A percentile compares a stretch with the other conserved stretches of the same genome.
phyloP scores from a whole-genome alignment of 2,888 invertebrate genomes.

The Urechis unicinctus region DNA sequence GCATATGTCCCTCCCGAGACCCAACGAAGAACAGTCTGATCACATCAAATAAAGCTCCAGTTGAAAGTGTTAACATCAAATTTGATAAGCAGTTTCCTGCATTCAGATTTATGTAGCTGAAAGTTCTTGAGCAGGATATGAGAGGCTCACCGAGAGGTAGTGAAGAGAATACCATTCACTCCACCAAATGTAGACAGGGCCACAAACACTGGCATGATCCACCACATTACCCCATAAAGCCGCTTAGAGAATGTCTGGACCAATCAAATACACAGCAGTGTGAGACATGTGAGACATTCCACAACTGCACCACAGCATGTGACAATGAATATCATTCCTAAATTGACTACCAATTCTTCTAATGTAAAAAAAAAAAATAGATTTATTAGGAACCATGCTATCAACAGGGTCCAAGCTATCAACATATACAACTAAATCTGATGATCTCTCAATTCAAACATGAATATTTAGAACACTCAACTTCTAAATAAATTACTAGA shows the following conservation, averaged over 20 bases:
- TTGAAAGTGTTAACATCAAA: neutral
- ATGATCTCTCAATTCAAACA: too few species aligned
- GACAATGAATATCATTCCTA: too few species aligned
- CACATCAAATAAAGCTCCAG: slow-evolving; percentile 2
- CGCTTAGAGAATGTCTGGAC: slow-evolving; percentile 81
- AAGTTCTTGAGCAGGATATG: neutral
- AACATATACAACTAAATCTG: too few species aligned
- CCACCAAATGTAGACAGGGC: slow-evolving; percentile 79
- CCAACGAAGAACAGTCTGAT: slow-evolving; percentile 33
- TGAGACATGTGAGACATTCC: too few species aligned
- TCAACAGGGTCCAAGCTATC: too few species aligned
- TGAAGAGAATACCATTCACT: slow-evolving; percentile 91
- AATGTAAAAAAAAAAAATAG: too few species aligned
- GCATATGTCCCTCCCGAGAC: slow-evolving; percentile 7
- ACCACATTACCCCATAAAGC: slow-evolving; percentile 83
- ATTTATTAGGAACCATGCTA: too few species aligned
- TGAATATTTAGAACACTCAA: too few species aligned
- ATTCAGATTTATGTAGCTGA: neutral
- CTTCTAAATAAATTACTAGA: too few species aligned
- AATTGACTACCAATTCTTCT: too few species aligned
- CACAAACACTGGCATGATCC: slow-evolving; percentile 91
- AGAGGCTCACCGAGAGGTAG: slow-evolving; percentile 70
- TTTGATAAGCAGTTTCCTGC: neutral
- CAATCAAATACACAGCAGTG: slow-evolving; percentile 15
- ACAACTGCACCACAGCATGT: too few species aligned